phyloP scores from a whole-genome alignment of 1,140 invertebrate species.

The Saccostrea echinata region DNA sequence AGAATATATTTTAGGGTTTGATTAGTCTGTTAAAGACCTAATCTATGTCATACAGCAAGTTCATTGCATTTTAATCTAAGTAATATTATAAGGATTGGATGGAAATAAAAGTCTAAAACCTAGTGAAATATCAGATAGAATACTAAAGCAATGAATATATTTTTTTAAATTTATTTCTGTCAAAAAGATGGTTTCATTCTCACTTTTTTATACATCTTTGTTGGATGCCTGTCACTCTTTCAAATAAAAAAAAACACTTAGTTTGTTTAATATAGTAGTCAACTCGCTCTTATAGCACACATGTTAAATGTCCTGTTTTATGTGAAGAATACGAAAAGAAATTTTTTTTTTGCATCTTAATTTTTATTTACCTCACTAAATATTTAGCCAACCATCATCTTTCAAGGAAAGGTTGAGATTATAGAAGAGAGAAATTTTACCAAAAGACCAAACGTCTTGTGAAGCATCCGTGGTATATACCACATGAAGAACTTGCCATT shows the following conservation, averaged over 20 bases:
- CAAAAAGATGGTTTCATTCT: not conserved
- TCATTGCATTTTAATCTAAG: not conserved
- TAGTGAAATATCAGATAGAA: not conserved
- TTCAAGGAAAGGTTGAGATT: slow-evolving; percentile 8
- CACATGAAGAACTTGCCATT: slow-evolving; percentile 17
- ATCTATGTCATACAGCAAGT: no score
- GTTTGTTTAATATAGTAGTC: not conserved
- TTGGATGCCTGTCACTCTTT: not conserved
- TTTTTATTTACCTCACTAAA: not conserved
- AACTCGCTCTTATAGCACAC: not conserved
- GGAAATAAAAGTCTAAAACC: not conserved
- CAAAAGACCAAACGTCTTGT: not conserved
- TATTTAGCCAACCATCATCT: not conserved
- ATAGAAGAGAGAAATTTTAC: not conserved
- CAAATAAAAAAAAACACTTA: not conserved
- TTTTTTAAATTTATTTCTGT: not conserved
- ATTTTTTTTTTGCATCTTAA: not conserved
- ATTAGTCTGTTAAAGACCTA: no score
- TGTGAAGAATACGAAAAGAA: not conserved
- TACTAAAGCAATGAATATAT: not conserved
- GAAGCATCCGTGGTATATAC: not conserved
- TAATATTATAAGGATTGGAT: not conserved
- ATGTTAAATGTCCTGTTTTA: not conserved
- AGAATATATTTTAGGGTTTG: not conserved
- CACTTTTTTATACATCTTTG: not conserved